Percentiles rank a stretch among this genome's conserved stretches.
phyloP scores from a whole-genome alignment of 2,113 vertebrate species.

The Indicator maculatus region DNA sequence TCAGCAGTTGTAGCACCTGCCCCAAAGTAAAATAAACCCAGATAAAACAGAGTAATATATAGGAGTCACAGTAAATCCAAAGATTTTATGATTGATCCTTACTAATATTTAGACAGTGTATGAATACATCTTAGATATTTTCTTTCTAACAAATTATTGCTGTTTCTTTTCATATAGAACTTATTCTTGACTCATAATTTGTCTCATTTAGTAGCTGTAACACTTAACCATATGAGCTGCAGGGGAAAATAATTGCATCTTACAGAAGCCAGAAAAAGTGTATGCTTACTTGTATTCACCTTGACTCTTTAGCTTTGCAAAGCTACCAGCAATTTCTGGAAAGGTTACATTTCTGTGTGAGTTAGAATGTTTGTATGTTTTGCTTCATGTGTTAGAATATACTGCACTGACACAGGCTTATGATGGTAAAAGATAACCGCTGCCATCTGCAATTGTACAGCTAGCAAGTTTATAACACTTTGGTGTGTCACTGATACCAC shows the following conservation, averaged over 20 bases:
- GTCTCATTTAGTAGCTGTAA: constrained; percentile 35
- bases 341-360: not conserved
- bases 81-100: constrained; percentile 1
- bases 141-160: constrained; percentile 35
- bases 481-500: not conserved
- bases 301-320: constrained; percentile 38
- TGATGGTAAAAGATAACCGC: not conserved
- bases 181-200: not conserved
- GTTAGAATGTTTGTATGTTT: not conserved
- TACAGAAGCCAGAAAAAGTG: constrained; percentile 22
- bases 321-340: not conserved
- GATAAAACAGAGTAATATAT: constrained; percentile 3
- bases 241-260: constrained; percentile 22
- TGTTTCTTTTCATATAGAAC: constrained; percentile 21
- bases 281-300: not conserved
- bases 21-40: not conserved
- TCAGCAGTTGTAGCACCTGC: not conserved
- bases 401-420: not conserved
- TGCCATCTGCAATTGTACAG: not conserved
- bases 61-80: not conserved
- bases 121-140: not conserved
- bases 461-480: not conserved
- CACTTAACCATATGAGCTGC: constrained; percentile 33
- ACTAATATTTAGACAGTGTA: not conserved
- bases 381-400: not conserved